Conservation (phyloP, 2,113 vertebrate species). For the Castor canadensis region DNA sequence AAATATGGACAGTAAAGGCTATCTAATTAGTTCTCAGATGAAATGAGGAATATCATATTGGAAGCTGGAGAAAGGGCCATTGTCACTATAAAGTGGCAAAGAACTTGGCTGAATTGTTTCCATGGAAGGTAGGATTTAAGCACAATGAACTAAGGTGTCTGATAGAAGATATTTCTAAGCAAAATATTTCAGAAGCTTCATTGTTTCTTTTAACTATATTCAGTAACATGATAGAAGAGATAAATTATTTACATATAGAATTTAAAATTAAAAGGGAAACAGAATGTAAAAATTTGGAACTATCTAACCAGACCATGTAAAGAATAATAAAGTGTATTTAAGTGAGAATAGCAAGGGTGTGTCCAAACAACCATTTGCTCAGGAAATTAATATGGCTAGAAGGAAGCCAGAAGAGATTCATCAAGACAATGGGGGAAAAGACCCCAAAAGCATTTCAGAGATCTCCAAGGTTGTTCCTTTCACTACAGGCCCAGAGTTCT, state of each 20-base stretch:
- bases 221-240: neutral
- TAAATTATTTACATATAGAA: neutral
- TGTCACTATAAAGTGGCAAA: neutral
- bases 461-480: neutral
- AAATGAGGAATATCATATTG: neutral
- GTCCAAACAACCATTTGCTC: neutral
- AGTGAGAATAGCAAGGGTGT: neutral
- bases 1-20: neutral
- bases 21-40: neutral
- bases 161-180: neutral
- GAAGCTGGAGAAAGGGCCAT: neutral
- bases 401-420: neutral
- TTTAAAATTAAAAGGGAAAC: neutral
- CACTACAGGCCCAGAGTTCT: neutral
- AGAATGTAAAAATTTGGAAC: neutral
- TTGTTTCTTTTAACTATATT: neutral
- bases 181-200: neutral
- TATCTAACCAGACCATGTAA: neutral
- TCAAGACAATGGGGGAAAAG: neutral
- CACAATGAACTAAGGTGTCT: neutral
- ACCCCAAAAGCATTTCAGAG: neutral
- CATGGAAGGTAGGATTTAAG: neutral
- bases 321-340: neutral
- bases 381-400: neutral
- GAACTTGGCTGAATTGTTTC: neutral